Evolutionary conservation across 1,140 invertebrate genomes (phyloP).

Genomic region (Lamellibrachia luymesi): DNA sequence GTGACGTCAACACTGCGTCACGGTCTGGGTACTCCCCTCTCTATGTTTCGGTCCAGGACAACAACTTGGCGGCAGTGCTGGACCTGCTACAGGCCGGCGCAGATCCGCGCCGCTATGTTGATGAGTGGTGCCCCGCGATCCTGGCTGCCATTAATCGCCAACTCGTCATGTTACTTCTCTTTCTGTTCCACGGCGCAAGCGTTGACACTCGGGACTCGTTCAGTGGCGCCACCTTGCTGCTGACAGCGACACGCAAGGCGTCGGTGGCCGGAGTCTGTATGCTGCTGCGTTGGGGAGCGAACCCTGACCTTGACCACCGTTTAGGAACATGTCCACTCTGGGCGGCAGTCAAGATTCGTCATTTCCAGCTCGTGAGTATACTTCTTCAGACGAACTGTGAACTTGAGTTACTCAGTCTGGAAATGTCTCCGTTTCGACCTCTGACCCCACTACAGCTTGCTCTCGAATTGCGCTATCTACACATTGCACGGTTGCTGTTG

Average conservation of each 20-base stretch:
- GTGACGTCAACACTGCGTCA: constrained; percentile 38
- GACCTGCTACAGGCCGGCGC: constrained; percentile 36
- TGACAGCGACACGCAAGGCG: constrained; percentile 17
- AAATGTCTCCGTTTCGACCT: constrained; percentile 15
- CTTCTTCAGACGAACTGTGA: constrained; percentile 27
- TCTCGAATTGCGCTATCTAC: constrained; percentile 16
- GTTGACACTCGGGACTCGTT: constrained; percentile 26
- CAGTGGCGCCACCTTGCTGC: constrained; percentile 26
- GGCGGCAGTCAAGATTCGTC: constrained; percentile 23
- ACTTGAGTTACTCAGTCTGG: constrained; percentile 24
- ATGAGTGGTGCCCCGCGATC: neutral
- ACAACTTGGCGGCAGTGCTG: constrained; percentile 35
- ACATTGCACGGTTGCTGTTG: constrained; percentile 26
- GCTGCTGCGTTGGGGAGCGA: constrained; percentile 26
- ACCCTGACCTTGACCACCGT: constrained; percentile 15
- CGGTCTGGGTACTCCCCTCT: constrained; percentile 30
- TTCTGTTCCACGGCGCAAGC: constrained; percentile 31
- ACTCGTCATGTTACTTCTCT: constrained; percentile 30
- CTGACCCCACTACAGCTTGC: constrained; percentile 30
- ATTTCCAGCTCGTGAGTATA: constrained; percentile 26
- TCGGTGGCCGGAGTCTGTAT: constrained; percentile 23
- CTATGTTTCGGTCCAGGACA: constrained; percentile 38
- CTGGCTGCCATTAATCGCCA: constrained; percentile 12
- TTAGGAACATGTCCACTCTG: constrained; percentile 27
- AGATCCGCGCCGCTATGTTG: constrained; percentile 29